phyloP scores from a whole-genome alignment of 2,797 vertebrate species.

The Enteromius afrohamiltoni region DNA sequence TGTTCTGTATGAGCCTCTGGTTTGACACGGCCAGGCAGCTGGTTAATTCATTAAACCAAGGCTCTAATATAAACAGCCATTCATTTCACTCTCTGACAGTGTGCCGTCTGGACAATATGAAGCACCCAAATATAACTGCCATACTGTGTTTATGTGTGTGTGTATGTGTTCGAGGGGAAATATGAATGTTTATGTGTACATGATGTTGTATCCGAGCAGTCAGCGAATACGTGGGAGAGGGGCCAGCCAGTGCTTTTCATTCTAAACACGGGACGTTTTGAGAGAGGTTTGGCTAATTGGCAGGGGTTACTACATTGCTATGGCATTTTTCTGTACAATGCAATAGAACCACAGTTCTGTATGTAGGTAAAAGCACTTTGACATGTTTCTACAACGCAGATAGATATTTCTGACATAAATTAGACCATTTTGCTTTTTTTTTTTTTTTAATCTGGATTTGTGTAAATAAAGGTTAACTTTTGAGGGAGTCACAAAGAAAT shows the following conservation, averaged over 20 bases:
- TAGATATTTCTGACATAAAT: not conserved
- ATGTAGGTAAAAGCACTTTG: slow-evolving; percentile 33
- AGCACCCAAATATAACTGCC: slow-evolving; percentile 78
- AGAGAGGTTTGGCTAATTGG: slow-evolving; percentile 57
- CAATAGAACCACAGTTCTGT: slow-evolving; percentile 39
- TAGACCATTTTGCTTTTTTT: slow-evolving; percentile 1
- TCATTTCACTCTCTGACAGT: slow-evolving; percentile 93
- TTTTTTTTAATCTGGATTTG: not conserved
- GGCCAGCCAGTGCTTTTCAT: slow-evolving; percentile 69
- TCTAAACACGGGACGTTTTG: slow-evolving; percentile 65
- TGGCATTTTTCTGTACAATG: slow-evolving; percentile 58
- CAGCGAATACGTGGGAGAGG: slow-evolving; percentile 69
- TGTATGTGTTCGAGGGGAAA: slow-evolving; percentile 52
- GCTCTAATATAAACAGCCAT: slow-evolving; percentile 99
- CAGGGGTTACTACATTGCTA: slow-evolving; percentile 53
- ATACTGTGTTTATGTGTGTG: slow-evolving; percentile 56
- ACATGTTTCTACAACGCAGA: not conserved
- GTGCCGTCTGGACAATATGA: slow-evolving; percentile 97
- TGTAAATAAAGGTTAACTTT: not conserved
- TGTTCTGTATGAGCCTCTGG: slow-evolving; percentile 90
- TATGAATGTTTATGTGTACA: slow-evolving; percentile 63
- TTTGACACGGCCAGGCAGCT: slow-evolving; percentile 91
- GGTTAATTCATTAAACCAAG: slow-evolving; percentile 99
- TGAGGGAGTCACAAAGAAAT: not conserved
- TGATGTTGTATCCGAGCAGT: slow-evolving; percentile 62